phyloP scores from a whole-genome alignment of 2,113 vertebrate genomes.

The Gallinago jamesoni region DNA sequence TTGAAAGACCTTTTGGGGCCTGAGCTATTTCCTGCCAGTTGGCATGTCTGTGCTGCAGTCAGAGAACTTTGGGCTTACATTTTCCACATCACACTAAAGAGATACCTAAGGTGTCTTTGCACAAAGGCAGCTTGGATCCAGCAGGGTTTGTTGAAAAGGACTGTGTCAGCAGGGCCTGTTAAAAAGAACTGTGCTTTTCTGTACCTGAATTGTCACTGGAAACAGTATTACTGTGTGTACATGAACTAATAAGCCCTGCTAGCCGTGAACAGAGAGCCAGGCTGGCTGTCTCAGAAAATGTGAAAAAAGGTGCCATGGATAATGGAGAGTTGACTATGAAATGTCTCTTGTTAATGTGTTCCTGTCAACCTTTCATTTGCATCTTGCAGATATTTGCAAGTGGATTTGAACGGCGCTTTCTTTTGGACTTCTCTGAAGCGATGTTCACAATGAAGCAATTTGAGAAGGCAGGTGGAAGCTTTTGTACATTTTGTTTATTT shows the following conservation, averaged over 20 bases:
- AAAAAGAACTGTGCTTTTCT: not conserved
- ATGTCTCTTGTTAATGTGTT: not conserved
- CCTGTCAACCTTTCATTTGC: not conserved
- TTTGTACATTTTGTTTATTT: not conserved
- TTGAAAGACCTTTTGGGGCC: not conserved
- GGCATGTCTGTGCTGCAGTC: not conserved
- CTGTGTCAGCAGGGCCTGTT: not conserved
- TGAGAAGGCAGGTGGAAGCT: conserved; percentile 83
- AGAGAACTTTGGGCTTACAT: not conserved
- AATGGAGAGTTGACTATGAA: not conserved
- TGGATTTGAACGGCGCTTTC: conserved; percentile 73
- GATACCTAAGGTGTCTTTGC: not conserved
- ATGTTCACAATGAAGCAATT: conserved; percentile 93
- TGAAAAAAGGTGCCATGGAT: not conserved
- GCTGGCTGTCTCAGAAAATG: not conserved
- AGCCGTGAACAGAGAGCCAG: not conserved
- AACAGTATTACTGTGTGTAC: not conserved
- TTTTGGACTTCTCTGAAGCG: conserved; percentile 86
- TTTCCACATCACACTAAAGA: not conserved
- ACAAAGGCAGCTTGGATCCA: not conserved
- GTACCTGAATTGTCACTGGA: not conserved
- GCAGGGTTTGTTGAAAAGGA: not conserved
- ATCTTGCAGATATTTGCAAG: conserved; percentile 83
- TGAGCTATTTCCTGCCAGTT: not conserved
- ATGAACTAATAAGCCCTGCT: not conserved